Percentiles rank a stretch among this genome's conserved stretches.
These are phyloP conservation scores for Sycophila sp. DNA, from an alignment of 1,140 invertebrate species.

Conservation along the genomic window DNA sequence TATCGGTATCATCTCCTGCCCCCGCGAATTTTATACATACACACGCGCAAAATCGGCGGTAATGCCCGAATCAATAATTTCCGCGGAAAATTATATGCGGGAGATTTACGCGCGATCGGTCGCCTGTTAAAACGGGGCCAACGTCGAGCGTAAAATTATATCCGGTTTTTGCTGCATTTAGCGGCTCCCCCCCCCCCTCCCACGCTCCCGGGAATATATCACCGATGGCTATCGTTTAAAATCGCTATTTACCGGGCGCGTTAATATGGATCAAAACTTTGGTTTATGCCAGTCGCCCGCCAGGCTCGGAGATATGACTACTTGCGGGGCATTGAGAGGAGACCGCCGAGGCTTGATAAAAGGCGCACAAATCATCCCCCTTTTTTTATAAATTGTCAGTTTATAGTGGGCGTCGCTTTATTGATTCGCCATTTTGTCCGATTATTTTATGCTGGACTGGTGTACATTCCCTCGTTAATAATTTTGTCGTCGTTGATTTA, in stretches of 20 bases:
- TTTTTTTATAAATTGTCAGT: too few species aligned
- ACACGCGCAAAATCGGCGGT: too few species aligned
- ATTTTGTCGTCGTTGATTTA: too few species aligned
- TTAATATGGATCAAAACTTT: constrained; percentile 36
- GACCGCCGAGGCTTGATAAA: too few species aligned
- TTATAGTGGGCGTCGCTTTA: too few species aligned
- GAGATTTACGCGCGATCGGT: not conserved
- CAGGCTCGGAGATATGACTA: not conserved
- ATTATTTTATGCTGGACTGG: too few species aligned
- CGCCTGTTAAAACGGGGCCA: not conserved
- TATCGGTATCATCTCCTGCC: too few species aligned
- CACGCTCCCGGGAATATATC: constrained; percentile 26
- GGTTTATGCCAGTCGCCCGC: too few species aligned
- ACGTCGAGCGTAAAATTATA: constrained; percentile 23
- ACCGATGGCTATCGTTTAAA: constrained; percentile 27
- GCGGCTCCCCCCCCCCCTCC: not conserved
- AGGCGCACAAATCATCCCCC: constrained; percentile 20
- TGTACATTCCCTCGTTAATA: too few species aligned
- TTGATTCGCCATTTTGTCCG: too few species aligned
- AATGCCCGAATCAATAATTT: constrained; percentile 1
- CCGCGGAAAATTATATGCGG: constrained; percentile 10
- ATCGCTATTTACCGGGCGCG: constrained; percentile 28
- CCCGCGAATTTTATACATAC: constrained; percentile 5
- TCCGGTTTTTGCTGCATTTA: constrained; percentile 25
- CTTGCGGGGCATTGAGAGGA: too few species aligned